Conservation (phyloP, 2,888 invertebrate species). For the Scaptomyza parva region DNA sequence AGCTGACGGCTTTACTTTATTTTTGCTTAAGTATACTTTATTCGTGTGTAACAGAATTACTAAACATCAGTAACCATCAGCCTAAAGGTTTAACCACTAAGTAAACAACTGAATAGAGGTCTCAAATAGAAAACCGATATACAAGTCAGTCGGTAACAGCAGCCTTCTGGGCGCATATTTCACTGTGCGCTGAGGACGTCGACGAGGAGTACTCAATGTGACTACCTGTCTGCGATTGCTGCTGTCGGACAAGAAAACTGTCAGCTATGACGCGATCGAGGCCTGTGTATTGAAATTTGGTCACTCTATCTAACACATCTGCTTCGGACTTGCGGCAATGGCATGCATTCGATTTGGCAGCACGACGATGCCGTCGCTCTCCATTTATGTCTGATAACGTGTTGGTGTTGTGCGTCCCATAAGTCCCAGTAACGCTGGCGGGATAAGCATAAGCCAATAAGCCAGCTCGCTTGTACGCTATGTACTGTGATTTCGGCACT, state of each 20-base stretch:
- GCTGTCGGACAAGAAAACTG: conserved; percentile 83
- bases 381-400: conserved; percentile 74
- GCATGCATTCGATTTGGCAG: conserved; percentile 74
- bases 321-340: conserved; percentile 84
- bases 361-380: conserved; percentile 70
- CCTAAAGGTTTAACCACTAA: too few species aligned
- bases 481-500: conserved; percentile 69
- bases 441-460: conserved; percentile 76
- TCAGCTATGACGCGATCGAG: conserved; percentile 84
- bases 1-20: too few species aligned
- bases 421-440: conserved; percentile 72
- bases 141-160: conserved; percentile 43
- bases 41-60: too few species aligned
- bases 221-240: conserved; percentile 79
- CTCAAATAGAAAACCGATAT: conserved; percentile 66
- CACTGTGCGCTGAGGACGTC: conserved; percentile 74
- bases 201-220: conserved; percentile 83
- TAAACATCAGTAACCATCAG: too few species aligned
- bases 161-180: conserved; percentile 48
- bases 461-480: conserved; percentile 77
- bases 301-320: conserved; percentile 80
- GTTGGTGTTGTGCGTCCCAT: conserved; percentile 76
- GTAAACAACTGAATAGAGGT: too few species aligned
- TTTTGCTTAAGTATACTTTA: too few species aligned
- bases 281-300: conserved; percentile 83